Conservation (phyloP, 2,888 invertebrate genomes). For the Agonopterix subpropinquella region DNA sequence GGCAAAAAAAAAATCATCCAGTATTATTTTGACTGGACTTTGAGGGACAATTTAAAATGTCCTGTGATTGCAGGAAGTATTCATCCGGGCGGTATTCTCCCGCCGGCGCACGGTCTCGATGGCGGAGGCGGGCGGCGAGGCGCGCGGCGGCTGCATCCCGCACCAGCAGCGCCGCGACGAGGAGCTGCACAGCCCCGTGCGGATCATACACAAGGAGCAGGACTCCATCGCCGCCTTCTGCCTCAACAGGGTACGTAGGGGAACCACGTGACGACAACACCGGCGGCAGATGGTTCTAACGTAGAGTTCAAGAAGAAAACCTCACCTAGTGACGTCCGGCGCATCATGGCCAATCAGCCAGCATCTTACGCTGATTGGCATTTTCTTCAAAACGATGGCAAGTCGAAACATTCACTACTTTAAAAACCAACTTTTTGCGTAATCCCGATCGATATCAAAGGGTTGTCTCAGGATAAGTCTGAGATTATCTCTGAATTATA, state of each 20-base stretch:
- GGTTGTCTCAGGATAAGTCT: not conserved
- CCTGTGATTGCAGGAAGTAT: constrained; percentile 78
- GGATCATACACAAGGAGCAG: constrained; percentile 99
- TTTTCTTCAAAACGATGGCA: no score
- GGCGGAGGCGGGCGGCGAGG: constrained; percentile 20
- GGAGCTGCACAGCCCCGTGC: constrained; percentile 85
- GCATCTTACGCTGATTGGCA: no score
- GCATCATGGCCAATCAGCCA: no score
- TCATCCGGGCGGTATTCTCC: constrained; percentile 96
- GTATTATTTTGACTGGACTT: no score
- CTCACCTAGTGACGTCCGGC: no score
- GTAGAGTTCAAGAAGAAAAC: no score
- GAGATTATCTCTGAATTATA: not conserved
- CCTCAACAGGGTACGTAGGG: constrained; percentile 85
- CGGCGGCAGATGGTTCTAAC: no score
- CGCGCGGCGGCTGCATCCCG: constrained; percentile 23
- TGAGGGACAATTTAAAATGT: not conserved
- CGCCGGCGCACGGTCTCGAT: constrained; percentile 78
- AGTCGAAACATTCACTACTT: no score
- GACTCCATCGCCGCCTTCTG: constrained; percentile 99
- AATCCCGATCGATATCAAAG: not conserved
- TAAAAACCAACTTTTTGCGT: not conserved
- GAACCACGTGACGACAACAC: no score
- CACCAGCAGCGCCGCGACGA: constrained; percentile 34
- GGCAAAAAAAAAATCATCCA: no score